A percentile compares a stretch with the other conserved stretches of the same genome.
These are phyloP conservation scores for Dendrocincla fuliginosa DNA, from an alignment of 2,797 vertebrate genomes.

Conservation along the genomic window DNA sequence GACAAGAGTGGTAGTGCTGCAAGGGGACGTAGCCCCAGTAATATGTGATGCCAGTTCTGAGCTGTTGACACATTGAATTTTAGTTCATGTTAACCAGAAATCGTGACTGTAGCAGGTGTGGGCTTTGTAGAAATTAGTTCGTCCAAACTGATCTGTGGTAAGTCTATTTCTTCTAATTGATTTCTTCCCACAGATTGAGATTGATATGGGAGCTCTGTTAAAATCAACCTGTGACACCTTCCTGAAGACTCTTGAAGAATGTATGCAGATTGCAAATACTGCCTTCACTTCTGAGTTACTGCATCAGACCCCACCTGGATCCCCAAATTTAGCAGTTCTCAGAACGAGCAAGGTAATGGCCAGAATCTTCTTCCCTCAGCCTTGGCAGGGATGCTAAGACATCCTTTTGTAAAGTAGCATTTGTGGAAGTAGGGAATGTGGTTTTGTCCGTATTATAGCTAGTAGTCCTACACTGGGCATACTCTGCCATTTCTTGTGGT, in stretches of 20 bases:
- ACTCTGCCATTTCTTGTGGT: neutral
- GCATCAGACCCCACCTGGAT: constrained; percentile 84
- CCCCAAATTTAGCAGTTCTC: constrained; percentile 86
- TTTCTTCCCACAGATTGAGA: constrained; percentile 70
- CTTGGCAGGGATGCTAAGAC: neutral
- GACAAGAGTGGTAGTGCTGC: neutral
- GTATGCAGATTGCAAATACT: constrained; percentile 95
- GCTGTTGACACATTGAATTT: neutral
- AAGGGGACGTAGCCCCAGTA: neutral
- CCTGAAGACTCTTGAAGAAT: constrained; percentile 96
- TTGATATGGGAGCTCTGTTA: constrained; percentile 88
- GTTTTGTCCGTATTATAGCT: neutral
- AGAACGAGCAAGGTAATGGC: constrained; percentile 87
- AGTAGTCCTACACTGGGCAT: neutral
- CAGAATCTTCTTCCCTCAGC: neutral
- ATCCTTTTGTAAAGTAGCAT: neutral
- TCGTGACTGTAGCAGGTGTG: neutral
- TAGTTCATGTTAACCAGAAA: neutral
- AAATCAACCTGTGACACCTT: constrained; percentile 97
- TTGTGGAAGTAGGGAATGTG: neutral
- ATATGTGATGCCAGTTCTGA: neutral
- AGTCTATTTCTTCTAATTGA: constrained; percentile 4
- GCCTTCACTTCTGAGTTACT: constrained; percentile 87
- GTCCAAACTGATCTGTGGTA: neutral
- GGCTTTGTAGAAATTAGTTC: neutral